These are phyloP conservation scores for Gymnoscelis rufifasciata DNA, from an alignment of 2,888 invertebrate genomes.

Conservation along the genomic window DNA sequence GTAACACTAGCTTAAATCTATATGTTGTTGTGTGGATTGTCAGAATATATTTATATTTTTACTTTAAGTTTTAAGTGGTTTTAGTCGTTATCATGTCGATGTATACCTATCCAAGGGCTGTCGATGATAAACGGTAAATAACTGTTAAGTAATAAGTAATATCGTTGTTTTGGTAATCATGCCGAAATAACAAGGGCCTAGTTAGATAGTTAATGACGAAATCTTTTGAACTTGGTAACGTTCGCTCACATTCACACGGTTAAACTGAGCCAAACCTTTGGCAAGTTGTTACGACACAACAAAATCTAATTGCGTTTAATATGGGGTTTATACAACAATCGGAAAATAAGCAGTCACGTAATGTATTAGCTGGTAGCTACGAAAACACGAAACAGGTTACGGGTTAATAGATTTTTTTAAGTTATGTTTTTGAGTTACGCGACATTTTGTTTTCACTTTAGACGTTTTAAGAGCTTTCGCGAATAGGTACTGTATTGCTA, in stretches of 20 bases:
- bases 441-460: no score
- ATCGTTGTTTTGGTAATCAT: neutral
- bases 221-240: conserved; percentile 2
- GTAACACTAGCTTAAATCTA: no score
- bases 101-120: no score
- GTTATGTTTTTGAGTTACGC: neutral
- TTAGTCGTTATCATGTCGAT: no score
- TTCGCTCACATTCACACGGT: conserved; percentile 1
- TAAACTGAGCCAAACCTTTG: conserved; percentile 6
- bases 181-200: neutral
- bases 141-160: no score
- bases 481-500: no score
- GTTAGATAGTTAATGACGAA: neutral
- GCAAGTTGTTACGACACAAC: conserved; percentile 20
- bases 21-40: no score
- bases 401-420: conserved; percentile 17
- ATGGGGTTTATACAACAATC: conserved; percentile 46
- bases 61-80: no score
- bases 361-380: conserved; percentile 41
- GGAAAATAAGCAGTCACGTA: conserved; percentile 58
- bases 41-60: no score
- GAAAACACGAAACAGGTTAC: conserved; percentile 19
- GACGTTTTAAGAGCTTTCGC: no score
- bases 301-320: conserved; percentile 42
- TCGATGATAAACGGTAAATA: no score